Conservation (phyloP, 35 echinoderm and acorn worm genomes). For the Holothuria glaberrima region DNA sequence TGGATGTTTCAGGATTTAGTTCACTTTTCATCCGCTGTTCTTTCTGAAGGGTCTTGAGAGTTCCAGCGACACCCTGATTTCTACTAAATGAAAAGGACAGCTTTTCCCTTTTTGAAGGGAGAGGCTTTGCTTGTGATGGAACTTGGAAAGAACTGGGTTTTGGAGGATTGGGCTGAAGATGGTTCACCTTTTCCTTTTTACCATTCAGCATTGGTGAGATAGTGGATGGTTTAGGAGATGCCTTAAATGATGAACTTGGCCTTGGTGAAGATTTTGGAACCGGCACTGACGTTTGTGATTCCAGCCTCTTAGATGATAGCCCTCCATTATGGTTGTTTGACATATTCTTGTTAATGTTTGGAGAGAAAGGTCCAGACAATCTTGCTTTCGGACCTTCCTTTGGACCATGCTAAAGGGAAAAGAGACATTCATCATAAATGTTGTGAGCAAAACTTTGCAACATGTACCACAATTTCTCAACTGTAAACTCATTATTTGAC, state of each 20-base stretch:
- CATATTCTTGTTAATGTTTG: background rate
- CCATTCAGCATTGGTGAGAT: background rate
- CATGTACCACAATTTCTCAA: too few relatives aligned
- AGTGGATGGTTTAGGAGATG: background rate
- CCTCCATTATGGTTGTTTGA: slow-evolving; percentile 20
- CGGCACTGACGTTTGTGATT: background rate
- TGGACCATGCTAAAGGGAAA: slow-evolving; percentile 34
- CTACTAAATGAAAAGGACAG: slow-evolving; percentile 65
- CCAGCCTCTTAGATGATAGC: background rate
- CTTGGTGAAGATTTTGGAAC: slow-evolving; percentile 21
- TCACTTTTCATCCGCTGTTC: slow-evolving; percentile 19
- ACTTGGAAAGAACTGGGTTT: slow-evolving; percentile 25
- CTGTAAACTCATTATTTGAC: too few relatives aligned
- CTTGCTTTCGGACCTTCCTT: slow-evolving; percentile 35
- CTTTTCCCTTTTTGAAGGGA: slow-evolving; percentile 59
- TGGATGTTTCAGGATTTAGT: background rate
- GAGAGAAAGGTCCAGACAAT: slow-evolving; percentile 7
- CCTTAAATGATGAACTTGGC: slow-evolving; percentile 23
- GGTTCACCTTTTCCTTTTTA: background rate
- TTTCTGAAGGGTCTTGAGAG: slow-evolving; percentile 30
- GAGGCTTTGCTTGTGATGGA: slow-evolving; percentile 47
- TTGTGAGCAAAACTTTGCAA: too few relatives aligned
- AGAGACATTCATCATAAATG: too few relatives aligned
- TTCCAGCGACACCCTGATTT: slow-evolving; percentile 54
- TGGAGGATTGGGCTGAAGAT: slow-evolving; percentile 1